Evolutionary conservation across 2,797 vertebrate genomes (phyloP), one percentile per base, ranked within the genome.

Genomic region (Hippopotamyrus pictus): DNA sequence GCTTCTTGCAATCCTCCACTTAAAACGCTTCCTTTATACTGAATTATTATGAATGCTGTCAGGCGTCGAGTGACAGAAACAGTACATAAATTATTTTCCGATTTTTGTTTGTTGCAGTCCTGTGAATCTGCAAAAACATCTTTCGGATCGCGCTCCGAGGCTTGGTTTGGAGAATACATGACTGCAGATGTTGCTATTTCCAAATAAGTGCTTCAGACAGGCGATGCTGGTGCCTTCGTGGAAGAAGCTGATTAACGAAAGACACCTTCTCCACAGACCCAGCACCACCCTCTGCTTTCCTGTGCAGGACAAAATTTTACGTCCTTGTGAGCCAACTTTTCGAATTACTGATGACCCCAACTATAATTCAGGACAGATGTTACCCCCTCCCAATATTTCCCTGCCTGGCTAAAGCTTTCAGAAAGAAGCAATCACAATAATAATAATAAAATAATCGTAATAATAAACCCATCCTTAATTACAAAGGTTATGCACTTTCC

Each of bases 291-390:
- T 93, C 93, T 94, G 5, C 41, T 2, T 62, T 41, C 54, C 29
- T 93, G 93, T 94, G 95, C 94, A 94, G 94, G 94, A 91, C 90
- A 95, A 94, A 95, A 96, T 94, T 65, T 69, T 89, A 93, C 90
- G 88, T 93, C 93, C 94, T 91, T 88, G 59, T 76, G 3, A 54
- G 93, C 90, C 89, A 88, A 90, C 59, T 92, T 92, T 93, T 94
- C 92, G 94, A 93, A 93, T 96, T 96, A 96, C 97, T 98, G 97
- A 97, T 97, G 96, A 96, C 96, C 94, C 95, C 95, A 95, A 29
- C 22, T 62, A 48, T 57, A 53, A 54, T 88, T 19, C 95, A 92
- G 91, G 92, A 93, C 92, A 65, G 19, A 88, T 53, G 86, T 53
- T 62, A 59, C n/a, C 82, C n/a, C 22, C 82, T 17, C 46, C 44